These are phyloP conservation scores for Neoarius graeffei DNA, from an alignment of 2,113 vertebrate genomes.

Conservation along the genomic window DNA sequence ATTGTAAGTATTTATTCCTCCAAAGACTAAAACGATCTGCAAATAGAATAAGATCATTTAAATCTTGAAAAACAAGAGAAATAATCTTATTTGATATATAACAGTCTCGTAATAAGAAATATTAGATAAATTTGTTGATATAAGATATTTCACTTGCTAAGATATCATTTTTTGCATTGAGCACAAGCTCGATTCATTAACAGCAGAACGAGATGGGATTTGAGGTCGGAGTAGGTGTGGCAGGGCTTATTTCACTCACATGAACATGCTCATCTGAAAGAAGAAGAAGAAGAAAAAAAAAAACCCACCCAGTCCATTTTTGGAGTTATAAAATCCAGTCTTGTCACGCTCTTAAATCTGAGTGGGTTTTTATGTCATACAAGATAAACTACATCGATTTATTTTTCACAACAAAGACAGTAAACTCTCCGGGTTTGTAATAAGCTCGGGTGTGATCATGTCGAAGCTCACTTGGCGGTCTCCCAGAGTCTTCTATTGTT, in stretches of 20 bases:
- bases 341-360: not conserved
- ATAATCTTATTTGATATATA: not conserved
- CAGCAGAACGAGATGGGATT: not conserved
- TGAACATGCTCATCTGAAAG: not conserved
- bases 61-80: not conserved
- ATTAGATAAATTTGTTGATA: not conserved
- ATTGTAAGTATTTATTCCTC: no score
- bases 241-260: not conserved
- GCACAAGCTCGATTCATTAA: not conserved
- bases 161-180: not conserved
- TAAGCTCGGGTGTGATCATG: conserved; percentile 36
- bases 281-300: not conserved
- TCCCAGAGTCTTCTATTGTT: conserved; percentile 36
- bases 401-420: not conserved
- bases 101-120: not conserved
- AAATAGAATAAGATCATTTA: not conserved
- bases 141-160: not conserved
- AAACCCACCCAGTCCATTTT: not conserved
- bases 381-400: not conserved
- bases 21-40: no score
- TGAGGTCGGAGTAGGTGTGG: not conserved
- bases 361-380: not conserved
- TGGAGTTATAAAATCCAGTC: not conserved
- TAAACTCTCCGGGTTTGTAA: conserved; percentile 47
- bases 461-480: conserved; percentile 3